These are phyloP conservation scores for Penaeus monodon DNA, from an alignment of 2,888 invertebrate species.

Conservation along the genomic window DNA sequence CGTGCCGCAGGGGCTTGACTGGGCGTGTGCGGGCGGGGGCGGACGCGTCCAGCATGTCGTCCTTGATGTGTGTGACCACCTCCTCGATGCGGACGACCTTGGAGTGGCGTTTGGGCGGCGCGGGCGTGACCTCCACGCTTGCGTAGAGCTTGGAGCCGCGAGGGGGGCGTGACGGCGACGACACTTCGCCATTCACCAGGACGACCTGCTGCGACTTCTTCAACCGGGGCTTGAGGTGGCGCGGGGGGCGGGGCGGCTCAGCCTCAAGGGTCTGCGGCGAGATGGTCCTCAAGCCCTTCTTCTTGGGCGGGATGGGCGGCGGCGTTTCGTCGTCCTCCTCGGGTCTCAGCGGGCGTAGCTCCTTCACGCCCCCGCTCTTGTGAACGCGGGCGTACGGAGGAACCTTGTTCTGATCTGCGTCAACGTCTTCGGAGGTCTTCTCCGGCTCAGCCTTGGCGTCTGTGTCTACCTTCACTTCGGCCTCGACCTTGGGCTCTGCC, in stretches of 20 bases:
- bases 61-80: constrained; percentile 28
- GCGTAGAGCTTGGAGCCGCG: constrained; percentile 51
- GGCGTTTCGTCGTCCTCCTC: constrained; percentile 45
- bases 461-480: not conserved
- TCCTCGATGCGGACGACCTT: constrained; percentile 53
- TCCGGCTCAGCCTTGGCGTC: not conserved
- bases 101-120: constrained; percentile 43
- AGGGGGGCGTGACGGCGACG: constrained; percentile 43
- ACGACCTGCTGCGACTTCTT: constrained; percentile 1
- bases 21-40: not conserved
- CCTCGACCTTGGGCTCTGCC: not conserved
- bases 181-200: constrained; percentile 42
- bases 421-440: not conserved
- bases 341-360: constrained; percentile 31
- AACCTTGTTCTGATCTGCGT: constrained; percentile 5
- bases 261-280: constrained; percentile 29
- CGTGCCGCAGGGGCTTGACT: constrained; percentile 30
- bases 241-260: constrained; percentile 49
- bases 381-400: constrained; percentile 57
- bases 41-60: not conserved
- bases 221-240: constrained; percentile 49
- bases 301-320: constrained; percentile 63
- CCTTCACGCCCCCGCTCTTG: constrained; percentile 41
- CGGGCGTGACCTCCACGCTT: constrained; percentile 37
- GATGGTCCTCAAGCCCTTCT: constrained; percentile 52